phyloP scores from a whole-genome alignment of 1,140 invertebrate species.

The Drosophila persimilis region DNA sequence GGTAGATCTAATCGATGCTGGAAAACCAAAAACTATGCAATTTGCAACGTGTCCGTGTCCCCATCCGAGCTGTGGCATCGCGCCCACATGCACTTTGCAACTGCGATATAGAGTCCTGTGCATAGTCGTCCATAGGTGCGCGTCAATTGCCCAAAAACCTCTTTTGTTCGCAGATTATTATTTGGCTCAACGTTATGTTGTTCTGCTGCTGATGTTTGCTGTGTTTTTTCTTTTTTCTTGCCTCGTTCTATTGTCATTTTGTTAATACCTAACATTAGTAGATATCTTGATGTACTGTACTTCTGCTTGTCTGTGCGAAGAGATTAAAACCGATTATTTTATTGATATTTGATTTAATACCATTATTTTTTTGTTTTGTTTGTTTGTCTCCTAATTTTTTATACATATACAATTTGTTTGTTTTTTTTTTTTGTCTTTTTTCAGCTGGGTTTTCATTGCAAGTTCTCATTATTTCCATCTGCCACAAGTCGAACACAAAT shows the following conservation, averaged over 20 bases:
- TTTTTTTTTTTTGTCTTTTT: neutral
- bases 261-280: neutral
- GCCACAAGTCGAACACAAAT: conserved; percentile 11
- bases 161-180: conserved; percentile 5
- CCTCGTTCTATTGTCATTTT: neutral
- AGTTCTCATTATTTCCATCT: conserved; percentile 39
- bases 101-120: neutral
- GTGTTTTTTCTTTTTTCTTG: conserved; percentile 1
- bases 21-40: too few species aligned
- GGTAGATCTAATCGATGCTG: too few species aligned
- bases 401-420: conserved; percentile 19
- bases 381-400: conserved; percentile 25
- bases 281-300: neutral
- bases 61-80: too few species aligned
- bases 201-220: conserved; percentile 3
- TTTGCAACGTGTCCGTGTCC: too few species aligned
- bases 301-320: too few species aligned
- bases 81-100: too few species aligned
- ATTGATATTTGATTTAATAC: conserved; percentile 15
- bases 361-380: conserved; percentile 22
- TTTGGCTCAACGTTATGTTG: conserved; percentile 33
- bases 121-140: conserved; percentile 3
- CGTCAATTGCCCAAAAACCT: neutral
- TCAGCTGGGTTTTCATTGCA: conserved; percentile 18
- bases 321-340: neutral